Conservation (phyloP, 2,113 vertebrate genomes). For the Cyphomyrus discorhynchus region DNA sequence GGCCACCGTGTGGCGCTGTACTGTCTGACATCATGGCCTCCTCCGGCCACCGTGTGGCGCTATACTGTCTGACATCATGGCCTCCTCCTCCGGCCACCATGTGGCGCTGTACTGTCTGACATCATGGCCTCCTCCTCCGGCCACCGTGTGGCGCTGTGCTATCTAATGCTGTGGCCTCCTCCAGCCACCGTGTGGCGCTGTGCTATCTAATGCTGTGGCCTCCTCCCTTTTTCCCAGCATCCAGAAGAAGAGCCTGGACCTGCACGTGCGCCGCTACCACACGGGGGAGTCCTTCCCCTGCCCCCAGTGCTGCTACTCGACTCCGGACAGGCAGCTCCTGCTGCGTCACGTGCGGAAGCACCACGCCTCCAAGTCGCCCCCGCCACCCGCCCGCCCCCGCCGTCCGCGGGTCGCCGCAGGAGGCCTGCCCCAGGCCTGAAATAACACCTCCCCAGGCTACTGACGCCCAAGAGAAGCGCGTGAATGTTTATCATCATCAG, state of each 20-base stretch:
- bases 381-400: neutral
- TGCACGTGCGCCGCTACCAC: slow-evolving; percentile 51
- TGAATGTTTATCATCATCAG: neutral
- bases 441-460: neutral
- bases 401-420: neutral
- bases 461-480: neutral
- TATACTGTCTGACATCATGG: neutral
- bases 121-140: neutral
- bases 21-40: no score
- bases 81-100: neutral
- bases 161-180: neutral
- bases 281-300: slow-evolving; percentile 54
- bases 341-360: slow-evolving; percentile 49
- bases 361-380: slow-evolving; percentile 35
- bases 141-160: neutral
- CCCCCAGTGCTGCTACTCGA: slow-evolving; percentile 55
- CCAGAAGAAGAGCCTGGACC: slow-evolving; percentile 69
- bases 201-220: neutral
- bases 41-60: neutral
- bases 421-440: neutral
- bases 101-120: neutral
- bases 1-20: no score
- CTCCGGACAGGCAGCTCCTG: slow-evolving; percentile 54
- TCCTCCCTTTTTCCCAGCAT: slow-evolving; percentile 37
- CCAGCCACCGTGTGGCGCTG: neutral